Percentiles rank a stretch among this genome's conserved stretches.
Conservation (phyloP, 2,797 vertebrate genomes). For the Labroides dimidiatus region DNA sequence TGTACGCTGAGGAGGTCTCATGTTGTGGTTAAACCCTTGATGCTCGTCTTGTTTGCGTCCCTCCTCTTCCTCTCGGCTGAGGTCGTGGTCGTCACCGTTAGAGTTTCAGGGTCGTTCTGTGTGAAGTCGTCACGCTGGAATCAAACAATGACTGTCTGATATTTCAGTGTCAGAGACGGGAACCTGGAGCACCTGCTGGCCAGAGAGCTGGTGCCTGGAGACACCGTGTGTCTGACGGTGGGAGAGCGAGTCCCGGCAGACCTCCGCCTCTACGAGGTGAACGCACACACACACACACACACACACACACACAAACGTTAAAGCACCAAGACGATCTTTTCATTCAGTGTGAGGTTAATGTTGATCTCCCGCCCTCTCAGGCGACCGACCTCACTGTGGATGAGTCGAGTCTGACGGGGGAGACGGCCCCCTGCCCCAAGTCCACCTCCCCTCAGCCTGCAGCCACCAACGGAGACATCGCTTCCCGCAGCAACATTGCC, state of each 20-base stretch:
- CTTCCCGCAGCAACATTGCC: slow-evolving; percentile 94
- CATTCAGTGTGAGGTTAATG: no score
- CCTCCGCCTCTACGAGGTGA: slow-evolving; percentile 94
- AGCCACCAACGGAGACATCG: slow-evolving; percentile 89
- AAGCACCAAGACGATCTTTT: no score
- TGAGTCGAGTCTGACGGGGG: slow-evolving; percentile 96
- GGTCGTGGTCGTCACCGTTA: no score
- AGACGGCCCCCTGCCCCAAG: slow-evolving; percentile 93
- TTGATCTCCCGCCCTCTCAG: slow-evolving; percentile 64
- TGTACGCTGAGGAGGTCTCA: not conserved
- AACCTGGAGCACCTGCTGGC: slow-evolving; percentile 92
- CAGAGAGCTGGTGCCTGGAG: slow-evolving; percentile 95
- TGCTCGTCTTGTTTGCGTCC: no score
- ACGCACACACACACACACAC: not conserved
- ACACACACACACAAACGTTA: no score
- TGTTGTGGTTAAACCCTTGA: not conserved
- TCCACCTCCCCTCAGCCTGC: slow-evolving; percentile 86
- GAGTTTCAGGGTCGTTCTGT: no score
- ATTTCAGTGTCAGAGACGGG: slow-evolving; percentile 89
- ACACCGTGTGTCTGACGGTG: slow-evolving; percentile 94
- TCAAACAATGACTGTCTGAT: no score
- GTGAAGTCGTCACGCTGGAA: no score
- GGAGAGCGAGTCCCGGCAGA: slow-evolving; percentile 97
- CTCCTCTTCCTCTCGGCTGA: no score
- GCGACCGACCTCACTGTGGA: slow-evolving; percentile 92